Conservation (phyloP, 2,113 vertebrate species). For the Menura novaehollandiae region DNA sequence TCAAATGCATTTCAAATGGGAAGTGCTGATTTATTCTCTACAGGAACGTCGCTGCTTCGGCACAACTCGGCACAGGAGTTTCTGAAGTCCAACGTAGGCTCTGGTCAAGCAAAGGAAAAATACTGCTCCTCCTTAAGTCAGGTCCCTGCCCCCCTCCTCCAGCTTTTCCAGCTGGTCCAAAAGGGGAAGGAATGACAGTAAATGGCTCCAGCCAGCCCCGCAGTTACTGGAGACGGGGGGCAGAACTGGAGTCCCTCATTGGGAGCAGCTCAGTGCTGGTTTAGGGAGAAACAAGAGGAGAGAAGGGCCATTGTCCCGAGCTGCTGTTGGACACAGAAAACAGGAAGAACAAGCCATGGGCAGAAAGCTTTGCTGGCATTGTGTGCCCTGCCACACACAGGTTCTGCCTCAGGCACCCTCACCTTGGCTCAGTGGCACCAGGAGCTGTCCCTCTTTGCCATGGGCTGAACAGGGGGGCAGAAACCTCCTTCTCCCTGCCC, state of each 20-base stretch:
- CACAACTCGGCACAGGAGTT: not conserved
- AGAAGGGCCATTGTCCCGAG: fast-evolving
- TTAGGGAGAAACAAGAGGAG: not conserved
- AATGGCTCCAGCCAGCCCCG: not conserved
- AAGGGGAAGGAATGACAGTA: not conserved
- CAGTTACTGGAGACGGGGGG: not conserved
- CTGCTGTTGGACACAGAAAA: not conserved
- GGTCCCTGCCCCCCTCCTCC: not conserved
- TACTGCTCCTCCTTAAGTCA: not conserved
- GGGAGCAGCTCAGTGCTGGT: not conserved
- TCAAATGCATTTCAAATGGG: not conserved
- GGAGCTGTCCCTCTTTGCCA: not conserved
- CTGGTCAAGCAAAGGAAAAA: not conserved
- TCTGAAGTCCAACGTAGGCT: not conserved
- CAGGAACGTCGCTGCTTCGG: not conserved
- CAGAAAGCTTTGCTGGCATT: not conserved
- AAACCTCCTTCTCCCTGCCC: not conserved
- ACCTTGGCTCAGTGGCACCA: not conserved
- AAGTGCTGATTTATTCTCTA: conserved; percentile 19
- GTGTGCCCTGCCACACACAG: not conserved
- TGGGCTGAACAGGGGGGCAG: not conserved
- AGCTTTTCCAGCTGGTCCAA: not conserved
- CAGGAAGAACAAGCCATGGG: not conserved
- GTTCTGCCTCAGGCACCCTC: not conserved
- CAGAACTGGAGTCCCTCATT: not conserved